Evolutionary conservation across 2,113 vertebrate species (phyloP).

Genomic region (Campylomormyrus numenius): DNA sequence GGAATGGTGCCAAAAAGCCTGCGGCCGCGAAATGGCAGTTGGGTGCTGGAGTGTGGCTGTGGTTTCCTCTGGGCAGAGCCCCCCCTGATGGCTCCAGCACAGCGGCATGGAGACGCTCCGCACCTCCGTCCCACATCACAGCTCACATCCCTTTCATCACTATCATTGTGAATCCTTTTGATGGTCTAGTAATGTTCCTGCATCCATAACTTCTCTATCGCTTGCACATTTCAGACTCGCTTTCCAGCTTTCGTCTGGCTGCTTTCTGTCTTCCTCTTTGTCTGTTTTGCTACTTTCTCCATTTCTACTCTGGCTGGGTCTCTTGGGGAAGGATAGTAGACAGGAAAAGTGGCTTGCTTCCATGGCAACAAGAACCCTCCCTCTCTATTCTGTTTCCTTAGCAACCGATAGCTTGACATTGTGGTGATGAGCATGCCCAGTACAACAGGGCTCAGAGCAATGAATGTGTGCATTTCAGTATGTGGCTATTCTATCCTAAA

Average conservation of each 20-base stretch:
- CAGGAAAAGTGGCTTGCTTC: slow-evolving; percentile 65
- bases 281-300: slow-evolving; percentile 17
- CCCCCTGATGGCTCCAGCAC: neutral
- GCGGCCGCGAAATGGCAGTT: neutral
- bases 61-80: neutral
- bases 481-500: neutral
- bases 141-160: neutral
- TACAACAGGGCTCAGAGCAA: slow-evolving; percentile 49
- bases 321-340: slow-evolving; percentile 63
- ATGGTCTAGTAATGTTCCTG: neutral
- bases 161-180: neutral
- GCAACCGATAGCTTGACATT: slow-evolving; percentile 70
- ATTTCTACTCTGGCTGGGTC: slow-evolving; percentile 59
- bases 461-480: slow-evolving; percentile 27
- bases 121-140: neutral
- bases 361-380: slow-evolving; percentile 70
- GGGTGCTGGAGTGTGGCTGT: neutral
- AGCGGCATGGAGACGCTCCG: neutral
- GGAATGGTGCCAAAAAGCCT: neutral
- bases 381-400: slow-evolving; percentile 73
- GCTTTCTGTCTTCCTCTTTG: slow-evolving; percentile 31
- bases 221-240: neutral
- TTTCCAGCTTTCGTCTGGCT: neutral
- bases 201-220: neutral
- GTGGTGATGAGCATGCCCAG: slow-evolving; percentile 65